Evolutionary conservation across 2,888 invertebrate species (phyloP).

Genomic region (Halocaridina rubra): DNA sequence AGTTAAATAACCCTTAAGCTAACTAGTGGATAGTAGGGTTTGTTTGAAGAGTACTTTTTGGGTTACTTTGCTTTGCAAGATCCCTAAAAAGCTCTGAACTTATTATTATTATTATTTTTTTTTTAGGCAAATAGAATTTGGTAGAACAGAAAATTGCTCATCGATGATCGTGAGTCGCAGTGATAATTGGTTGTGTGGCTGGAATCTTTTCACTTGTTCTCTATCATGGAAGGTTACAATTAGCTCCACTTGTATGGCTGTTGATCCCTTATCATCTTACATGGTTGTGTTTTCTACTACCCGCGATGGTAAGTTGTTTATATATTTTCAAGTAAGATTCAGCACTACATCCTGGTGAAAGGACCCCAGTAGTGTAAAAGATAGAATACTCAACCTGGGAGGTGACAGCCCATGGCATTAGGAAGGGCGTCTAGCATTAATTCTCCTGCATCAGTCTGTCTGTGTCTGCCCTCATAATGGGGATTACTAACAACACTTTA

Average conservation of each 20-base stretch:
- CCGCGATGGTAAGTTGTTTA: slow-evolving; percentile 13
- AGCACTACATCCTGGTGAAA: too few relatives aligned
- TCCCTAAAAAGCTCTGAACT: not conserved
- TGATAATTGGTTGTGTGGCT: slow-evolving; percentile 75
- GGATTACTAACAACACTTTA: too few relatives aligned
- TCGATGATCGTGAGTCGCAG: slow-evolving; percentile 73
- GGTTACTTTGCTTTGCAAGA: not conserved
- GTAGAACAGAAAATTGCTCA: slow-evolving; percentile 73
- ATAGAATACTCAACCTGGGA: too few relatives aligned
- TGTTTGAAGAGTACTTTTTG: not conserved
- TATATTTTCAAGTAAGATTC: too few relatives aligned
- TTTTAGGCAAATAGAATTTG: slow-evolving; percentile 73
- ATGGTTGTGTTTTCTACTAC: slow-evolving; percentile 40
- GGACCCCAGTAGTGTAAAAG: too few relatives aligned
- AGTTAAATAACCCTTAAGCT: too few relatives aligned
- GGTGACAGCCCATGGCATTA: too few relatives aligned
- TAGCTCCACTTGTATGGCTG: slow-evolving; percentile 70
- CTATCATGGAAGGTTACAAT: slow-evolving; percentile 78
- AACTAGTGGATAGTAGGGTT: too few relatives aligned
- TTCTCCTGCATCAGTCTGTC: too few relatives aligned
- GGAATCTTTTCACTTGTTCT: slow-evolving; percentile 79
- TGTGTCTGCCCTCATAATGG: too few relatives aligned
- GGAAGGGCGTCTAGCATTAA: too few relatives aligned
- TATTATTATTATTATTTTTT: not conserved
- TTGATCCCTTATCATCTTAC: slow-evolving; percentile 71